phyloP scores from a whole-genome alignment of 1,140 invertebrate species.

The Achroia grisella region DNA sequence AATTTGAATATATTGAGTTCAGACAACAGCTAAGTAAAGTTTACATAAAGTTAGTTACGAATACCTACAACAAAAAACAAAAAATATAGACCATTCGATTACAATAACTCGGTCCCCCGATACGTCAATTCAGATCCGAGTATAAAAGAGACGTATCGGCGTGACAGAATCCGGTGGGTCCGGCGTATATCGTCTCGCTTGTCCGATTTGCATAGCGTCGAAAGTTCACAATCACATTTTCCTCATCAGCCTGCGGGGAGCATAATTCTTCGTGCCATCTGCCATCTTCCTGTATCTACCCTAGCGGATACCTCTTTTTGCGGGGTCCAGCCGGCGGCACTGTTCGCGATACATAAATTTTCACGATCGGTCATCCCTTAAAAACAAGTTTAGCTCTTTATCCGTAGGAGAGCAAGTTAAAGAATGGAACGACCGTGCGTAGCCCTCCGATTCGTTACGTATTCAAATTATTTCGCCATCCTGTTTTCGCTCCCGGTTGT shows the following conservation, averaged over 20 bases:
- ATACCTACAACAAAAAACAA: constrained; percentile 32
- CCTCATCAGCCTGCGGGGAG: constrained; percentile 71
- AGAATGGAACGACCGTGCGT: constrained; percentile 63
- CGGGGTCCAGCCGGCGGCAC: constrained; percentile 53
- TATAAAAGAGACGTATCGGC: constrained; percentile 42
- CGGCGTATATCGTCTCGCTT: constrained; percentile 45
- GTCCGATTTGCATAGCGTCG: constrained; percentile 71
- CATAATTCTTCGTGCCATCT: constrained; percentile 67
- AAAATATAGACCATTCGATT: constrained; percentile 31
- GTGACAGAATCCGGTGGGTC: constrained; percentile 36
- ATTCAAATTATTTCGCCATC: constrained; percentile 70
- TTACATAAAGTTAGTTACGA: constrained; percentile 40
- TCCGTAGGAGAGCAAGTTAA: constrained; percentile 61
- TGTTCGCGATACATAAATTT: constrained; percentile 70
- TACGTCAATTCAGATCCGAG: constrained; percentile 46
- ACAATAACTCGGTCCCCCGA: constrained; percentile 37
- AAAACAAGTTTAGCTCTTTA: constrained; percentile 73
- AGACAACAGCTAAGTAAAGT: constrained; percentile 35
- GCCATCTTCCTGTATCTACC: constrained; percentile 66
- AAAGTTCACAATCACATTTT: constrained; percentile 74
- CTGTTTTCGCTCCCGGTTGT: constrained; percentile 63
- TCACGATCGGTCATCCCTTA: constrained; percentile 70
- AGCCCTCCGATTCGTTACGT: constrained; percentile 69
- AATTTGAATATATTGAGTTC: constrained; percentile 55
- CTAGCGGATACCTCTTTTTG: constrained; percentile 58